Percentiles rank a stretch among this genome's conserved stretches.
phyloP scores from a whole-genome alignment of 1,140 invertebrate species.

The Plutomurus gul region DNA sequence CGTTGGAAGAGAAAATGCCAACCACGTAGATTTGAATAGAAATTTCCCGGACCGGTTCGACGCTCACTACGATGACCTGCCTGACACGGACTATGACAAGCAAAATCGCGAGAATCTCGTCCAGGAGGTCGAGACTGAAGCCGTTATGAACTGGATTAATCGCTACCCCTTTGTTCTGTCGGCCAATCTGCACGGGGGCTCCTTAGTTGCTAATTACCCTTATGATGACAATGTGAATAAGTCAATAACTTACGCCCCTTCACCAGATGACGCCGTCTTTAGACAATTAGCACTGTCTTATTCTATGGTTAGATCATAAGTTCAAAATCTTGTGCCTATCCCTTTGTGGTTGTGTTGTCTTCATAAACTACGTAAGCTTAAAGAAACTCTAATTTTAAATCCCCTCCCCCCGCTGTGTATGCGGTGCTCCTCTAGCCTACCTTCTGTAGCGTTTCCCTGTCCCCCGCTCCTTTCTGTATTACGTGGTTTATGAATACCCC shows the following conservation, averaged over 20 bases:
- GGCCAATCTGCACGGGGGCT: constrained; percentile 94
- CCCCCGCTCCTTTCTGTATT: no score
- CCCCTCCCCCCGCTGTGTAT: no score
- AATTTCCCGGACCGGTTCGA: constrained; percentile 94
- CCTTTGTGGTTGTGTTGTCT: no score
- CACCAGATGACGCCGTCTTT: constrained; percentile 86
- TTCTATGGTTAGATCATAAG: constrained; percentile 65
- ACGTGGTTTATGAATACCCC: no score
- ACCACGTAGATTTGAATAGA: constrained; percentile 88
- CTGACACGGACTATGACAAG: constrained; percentile 18
- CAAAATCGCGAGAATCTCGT: constrained; percentile 64
- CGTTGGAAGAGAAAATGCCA: constrained; percentile 77
- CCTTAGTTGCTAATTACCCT: constrained; percentile 92
- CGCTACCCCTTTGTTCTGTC: constrained; percentile 90
- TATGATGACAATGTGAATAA: constrained; percentile 72
- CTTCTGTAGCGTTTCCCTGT: no score
- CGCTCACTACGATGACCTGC: background rate
- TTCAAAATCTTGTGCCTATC: no score
- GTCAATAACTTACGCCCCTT: constrained; percentile 58
- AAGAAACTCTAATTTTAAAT: no score
- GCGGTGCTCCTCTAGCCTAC: no score
- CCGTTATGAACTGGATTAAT: constrained; percentile 89
- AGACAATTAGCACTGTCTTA: constrained; percentile 79
- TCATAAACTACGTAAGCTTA: no score
- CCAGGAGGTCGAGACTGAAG: constrained; percentile 82